A percentile compares a stretch with the other conserved stretches of the same genome.
Conservation (phyloP, 2,113 vertebrate species). For the Aplodontia rufa region DNA sequence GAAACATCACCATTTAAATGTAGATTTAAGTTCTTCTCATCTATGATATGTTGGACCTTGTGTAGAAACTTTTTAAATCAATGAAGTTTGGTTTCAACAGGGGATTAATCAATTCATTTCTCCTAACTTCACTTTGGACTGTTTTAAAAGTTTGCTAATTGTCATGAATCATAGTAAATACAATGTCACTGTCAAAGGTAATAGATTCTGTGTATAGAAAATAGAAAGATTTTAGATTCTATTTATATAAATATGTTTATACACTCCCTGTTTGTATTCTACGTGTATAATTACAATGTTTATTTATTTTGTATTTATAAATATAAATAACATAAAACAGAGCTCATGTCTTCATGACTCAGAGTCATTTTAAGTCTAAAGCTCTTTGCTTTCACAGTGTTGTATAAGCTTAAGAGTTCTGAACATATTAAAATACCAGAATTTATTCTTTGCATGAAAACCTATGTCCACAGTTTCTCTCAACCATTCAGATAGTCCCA, state of each 20-base stretch:
- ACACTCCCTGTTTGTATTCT: too few relatives aligned
- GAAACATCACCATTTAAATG: fast-evolving
- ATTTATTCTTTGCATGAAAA: not conserved
- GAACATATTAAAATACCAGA: not conserved
- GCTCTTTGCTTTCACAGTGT: not conserved
- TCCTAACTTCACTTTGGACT: not conserved
- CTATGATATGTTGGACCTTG: too few relatives aligned
- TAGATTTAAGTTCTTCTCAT: not conserved
- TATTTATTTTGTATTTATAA: too few relatives aligned
- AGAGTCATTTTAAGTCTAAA: not conserved
- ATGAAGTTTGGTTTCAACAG: too few relatives aligned
- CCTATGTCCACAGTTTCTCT: not conserved
- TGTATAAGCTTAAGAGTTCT: not conserved
- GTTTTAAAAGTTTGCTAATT: not conserved
- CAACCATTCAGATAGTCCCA: too few relatives aligned
- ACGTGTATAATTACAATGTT: too few relatives aligned
- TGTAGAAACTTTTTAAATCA: too few relatives aligned
- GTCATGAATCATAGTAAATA: not conserved
- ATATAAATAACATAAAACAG: fast-evolving
- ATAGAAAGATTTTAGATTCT: too few relatives aligned
- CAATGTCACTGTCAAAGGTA: fast-evolving
- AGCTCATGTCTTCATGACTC: not conserved
- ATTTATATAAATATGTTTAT: too few relatives aligned
- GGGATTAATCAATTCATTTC: not conserved
- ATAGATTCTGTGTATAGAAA: too few relatives aligned